Evolutionary conservation across 2,888 invertebrate genomes (phyloP), one percentile per base, ranked within the genome.

Genomic region (Pristionchus entomophagus): DNA sequence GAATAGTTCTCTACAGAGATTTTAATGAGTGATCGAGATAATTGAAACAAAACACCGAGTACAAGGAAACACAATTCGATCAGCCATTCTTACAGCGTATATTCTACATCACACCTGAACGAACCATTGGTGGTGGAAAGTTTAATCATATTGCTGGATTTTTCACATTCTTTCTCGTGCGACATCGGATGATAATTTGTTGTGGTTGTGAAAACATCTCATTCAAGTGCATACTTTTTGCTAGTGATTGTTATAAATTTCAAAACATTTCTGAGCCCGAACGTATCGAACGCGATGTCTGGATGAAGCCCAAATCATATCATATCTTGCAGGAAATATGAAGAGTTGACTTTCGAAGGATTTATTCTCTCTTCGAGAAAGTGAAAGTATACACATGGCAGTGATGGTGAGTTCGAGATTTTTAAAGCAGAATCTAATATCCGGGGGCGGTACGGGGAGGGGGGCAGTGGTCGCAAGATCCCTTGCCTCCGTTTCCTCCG

Each of bases 311-410:
- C n/a, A 32, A 22, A 69, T 69, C 65, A 69, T 22, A 0, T 10
- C 69, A 73, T 41, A 2, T 19, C 38, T 41, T 41, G 73, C 26
- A 73, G 38, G 65, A 62, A 62, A 10, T 8, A 10, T 10, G 12
- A 73, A 32, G 22, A 38, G n/a, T 6, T 73, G 45, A 73, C 14
- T 73, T 73, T 73, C 73, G 73, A 82, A 82, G 59, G 82, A 59
- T 82, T 82, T 82, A 82, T 82, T 82, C 82, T 82, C 82, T 82
- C 82, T 56, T 82, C 82, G 82, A 82, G 82, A 82, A 82, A 82
- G 82, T 22, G 38, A 26, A 51, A 81, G 41, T 51, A 51, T 32
- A 51, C 32, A 80, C 49, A 51, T 29, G 78, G 78, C 78, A 80
- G 78, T 80, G 78, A 35, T 29, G 26, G 14, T 19, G 65, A 65